Conservation (phyloP, 37 sponge, comb jelly and placozoan species). For the Halisarca cf. caerulea region DNA sequence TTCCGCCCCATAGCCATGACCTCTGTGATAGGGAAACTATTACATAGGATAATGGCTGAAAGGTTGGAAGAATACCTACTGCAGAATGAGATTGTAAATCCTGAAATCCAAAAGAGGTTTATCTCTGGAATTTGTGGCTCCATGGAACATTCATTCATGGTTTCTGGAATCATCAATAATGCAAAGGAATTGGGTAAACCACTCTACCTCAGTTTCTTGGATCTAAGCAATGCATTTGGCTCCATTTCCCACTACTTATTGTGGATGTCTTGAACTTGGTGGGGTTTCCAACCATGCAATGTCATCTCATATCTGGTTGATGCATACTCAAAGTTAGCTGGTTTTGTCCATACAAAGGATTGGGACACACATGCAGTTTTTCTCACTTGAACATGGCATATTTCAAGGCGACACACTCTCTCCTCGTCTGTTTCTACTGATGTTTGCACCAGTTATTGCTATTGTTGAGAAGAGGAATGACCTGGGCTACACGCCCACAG, state of each 20-base stretch:
- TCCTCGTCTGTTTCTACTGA: background rate
- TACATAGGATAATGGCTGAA: constrained; percentile 21
- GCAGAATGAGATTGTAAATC: background rate
- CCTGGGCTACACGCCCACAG: background rate
- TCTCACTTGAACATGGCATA: background rate
- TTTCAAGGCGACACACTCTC: background rate
- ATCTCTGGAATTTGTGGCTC: constrained; percentile 14
- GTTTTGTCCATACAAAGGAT: background rate
- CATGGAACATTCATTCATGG: constrained; percentile 38
- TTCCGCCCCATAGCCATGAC: constrained; percentile 33
- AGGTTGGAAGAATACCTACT: constrained; percentile 13
- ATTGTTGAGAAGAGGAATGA: too few relatives aligned
- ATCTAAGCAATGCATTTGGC: constrained; percentile 54
- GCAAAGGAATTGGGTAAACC: constrained; percentile 21
- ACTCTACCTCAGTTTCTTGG: constrained; percentile 36
- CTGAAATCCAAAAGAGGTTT: constrained; percentile 26
- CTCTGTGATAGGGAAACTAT: constrained; percentile 24
- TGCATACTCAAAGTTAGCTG: constrained; percentile 21
- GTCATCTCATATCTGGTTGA: constrained; percentile 4
- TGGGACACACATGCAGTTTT: constrained; percentile 5
- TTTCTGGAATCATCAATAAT: constrained; percentile 37
- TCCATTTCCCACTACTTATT: constrained; percentile 30
- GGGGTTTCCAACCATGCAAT: background rate
- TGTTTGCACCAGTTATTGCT: background rate
- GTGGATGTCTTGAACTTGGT: background rate